A percentile compares a stretch with the other conserved stretches of the same genome.
Evolutionary conservation across 2,113 vertebrate species (phyloP).

Genomic region (Alligator sinensis): DNA sequence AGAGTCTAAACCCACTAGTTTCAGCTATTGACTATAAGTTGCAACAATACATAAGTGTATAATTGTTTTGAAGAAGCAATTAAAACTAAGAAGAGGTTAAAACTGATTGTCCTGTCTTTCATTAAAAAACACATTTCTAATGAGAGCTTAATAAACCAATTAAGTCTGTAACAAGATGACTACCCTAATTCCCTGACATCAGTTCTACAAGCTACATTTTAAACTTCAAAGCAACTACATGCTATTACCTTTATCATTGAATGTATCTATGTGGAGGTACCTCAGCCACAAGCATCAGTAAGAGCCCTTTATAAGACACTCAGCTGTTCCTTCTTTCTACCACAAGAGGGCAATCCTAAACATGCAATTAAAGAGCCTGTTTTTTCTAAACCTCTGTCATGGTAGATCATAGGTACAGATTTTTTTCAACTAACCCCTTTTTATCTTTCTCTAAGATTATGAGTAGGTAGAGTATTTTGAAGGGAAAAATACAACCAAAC

Average conservation of each 20-base stretch:
- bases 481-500: background rate
- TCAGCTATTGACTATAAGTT: background rate
- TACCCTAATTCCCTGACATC: background rate
- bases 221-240: background rate
- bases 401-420: background rate
- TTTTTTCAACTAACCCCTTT: background rate
- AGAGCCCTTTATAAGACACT: background rate
- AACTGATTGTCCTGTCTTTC: fast-evolving
- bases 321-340: conserved; percentile 10
- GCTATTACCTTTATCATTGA: background rate
- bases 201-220: background rate
- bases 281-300: background rate
- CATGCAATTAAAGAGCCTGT: background rate
- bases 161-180: too few species aligned
- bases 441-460: background rate
- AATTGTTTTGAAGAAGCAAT: background rate
- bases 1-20: background rate
- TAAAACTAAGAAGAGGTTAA: fast-evolving
- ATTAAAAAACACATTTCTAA: background rate
- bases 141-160: background rate
- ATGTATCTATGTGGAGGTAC: background rate
- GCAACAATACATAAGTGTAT: fast-evolving
- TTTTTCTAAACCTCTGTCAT: background rate
- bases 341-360: conserved; percentile 62
- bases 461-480: background rate